Evolutionary conservation across 2,113 vertebrate species (phyloP), one percentile per base, ranked within the genome.

Genomic region (Tetrax tetrax): DNA sequence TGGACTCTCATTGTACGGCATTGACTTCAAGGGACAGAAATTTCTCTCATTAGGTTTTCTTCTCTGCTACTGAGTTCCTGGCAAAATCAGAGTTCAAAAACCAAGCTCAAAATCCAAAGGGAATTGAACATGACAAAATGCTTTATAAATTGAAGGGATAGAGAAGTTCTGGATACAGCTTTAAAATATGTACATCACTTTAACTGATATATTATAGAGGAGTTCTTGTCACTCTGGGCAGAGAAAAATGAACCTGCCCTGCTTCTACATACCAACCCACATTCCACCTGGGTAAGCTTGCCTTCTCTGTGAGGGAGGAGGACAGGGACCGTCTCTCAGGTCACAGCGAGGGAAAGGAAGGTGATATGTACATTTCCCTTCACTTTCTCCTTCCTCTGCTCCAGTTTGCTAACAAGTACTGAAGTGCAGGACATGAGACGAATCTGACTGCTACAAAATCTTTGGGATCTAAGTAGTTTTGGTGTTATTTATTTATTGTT

Each of bases 11-110:
- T 89, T 87, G 72, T 92, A 37, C 18, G 37, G 20, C 56, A 47
- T 41, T 57, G 85, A 87, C 66, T 95, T 92, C 56, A 90, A 89
- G 72, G 56, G 27, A 37, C 35, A 60, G 56, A 95, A 83, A 45
- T 51, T 33, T 80, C 37, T 88, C 43, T 81, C 21, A 7, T 94
- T 74, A 81, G 11, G 4, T 31, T 35, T 87, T 96, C 48, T 72
- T 47, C 24, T 89, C 33, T 80, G 20, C 43, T 65, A 10, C 63
- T 53, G 64, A 56, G 51, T 17, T 87, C 33, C 47, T 77, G 54
- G 43, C 5, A 74, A 80, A 92, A 74, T 54, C 41, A 43, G 31
- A 72, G 64, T 41, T 91, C 20, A 88, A 57, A 95, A 60, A 15
- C 16, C 1, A 7, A 91, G 37, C 8, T 69, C 54, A 59, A 56